These are phyloP conservation scores for Drosophila histrio DNA, from an alignment of 2,888 invertebrate species.

Conservation along the genomic window DNA sequence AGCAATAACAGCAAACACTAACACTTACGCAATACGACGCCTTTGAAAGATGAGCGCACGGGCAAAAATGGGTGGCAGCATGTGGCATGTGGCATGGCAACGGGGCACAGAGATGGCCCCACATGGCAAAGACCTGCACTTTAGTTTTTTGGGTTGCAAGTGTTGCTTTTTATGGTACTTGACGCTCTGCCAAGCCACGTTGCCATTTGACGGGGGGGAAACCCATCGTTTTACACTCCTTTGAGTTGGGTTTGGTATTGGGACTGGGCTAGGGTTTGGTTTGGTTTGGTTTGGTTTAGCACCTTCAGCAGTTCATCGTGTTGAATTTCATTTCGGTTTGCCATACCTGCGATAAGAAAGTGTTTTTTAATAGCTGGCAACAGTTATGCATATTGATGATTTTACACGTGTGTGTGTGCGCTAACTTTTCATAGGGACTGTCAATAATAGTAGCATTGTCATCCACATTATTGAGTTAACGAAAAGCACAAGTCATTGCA, in stretches of 20 bases:
- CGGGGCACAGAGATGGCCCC: slow-evolving; percentile 30
- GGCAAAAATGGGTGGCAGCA: slow-evolving; percentile 48
- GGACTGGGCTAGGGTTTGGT: not conserved
- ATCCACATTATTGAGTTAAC: slow-evolving; percentile 5
- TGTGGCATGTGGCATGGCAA: not conserved
- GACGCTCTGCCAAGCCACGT: slow-evolving; percentile 65
- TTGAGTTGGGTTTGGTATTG: not conserved
- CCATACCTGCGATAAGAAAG: slow-evolving; percentile 56
- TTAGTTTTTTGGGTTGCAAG: slow-evolving; percentile 78
- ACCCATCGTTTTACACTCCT: slow-evolving; percentile 29
- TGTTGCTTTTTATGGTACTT: slow-evolving; percentile 77
- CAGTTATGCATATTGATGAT: slow-evolving; percentile 51
- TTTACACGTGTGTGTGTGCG: not conserved
- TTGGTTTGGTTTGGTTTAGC: slow-evolving; percentile 24
- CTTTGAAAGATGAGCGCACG: slow-evolving; percentile 74
- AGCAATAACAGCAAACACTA: slow-evolving; percentile 65
- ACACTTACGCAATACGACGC: slow-evolving; percentile 65
- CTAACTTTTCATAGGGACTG: slow-evolving; percentile 19
- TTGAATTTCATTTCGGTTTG: slow-evolving; percentile 60
- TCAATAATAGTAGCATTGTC: slow-evolving; percentile 26
- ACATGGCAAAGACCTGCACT: slow-evolving; percentile 72
- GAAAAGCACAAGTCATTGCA: slow-evolving; percentile 20
- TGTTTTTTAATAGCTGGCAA: slow-evolving; percentile 69
- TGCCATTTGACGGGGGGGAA: slow-evolving; percentile 46
- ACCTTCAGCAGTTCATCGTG: slow-evolving; percentile 54